Base-by-base conservation (phyloP, 2,113 vertebrate genomes). In the Sardina pilchardus region DNA sequence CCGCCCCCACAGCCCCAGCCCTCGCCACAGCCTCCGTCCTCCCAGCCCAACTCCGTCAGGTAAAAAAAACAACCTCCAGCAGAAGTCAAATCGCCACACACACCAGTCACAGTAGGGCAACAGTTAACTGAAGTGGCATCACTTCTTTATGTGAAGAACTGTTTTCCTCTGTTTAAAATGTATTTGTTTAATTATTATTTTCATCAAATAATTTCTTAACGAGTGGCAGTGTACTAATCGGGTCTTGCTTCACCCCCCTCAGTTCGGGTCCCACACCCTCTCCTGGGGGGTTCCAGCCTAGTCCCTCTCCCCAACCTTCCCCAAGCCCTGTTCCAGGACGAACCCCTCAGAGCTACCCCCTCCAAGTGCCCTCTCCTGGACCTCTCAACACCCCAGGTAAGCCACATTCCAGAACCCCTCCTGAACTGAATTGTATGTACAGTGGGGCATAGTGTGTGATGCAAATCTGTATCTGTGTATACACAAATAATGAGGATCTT, bases 11-110 rank as follows among this genome's bases (percentile, higher is more conserved):
- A 97, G 91, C 95, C 95, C 0, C 96, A 97, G 92, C 98, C 98
- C 0, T 98, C 98, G 0, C 98, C 98, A 0, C 98, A 99, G 90
- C 97, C 98, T 0, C 95, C 97, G 19, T 92, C 88, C 81, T 99
- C 98, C 0, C 98, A 99, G 93, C 98, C 97, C 86, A 99, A 97
- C 93, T 99, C 97, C 0, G 97, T 96, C 95, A 98, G 97, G 97
- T 99, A 87, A 34, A 26, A 34, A 26, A 12, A 3, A 43, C 17
- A 26, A 36, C 12, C 26, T 2, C 8, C 82, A 39, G 21, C 1
- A 3, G 1, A 9, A 30, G 6, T 30, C n/a, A 67, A 12, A 30
- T 2, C 9, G 26, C 63, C n/a, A 9, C 63, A 30, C n/a, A 14
- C 26, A 30, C 30, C 63, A 30, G 14, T 53, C 4, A 56, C 24